Conservation (phyloP, 92 coral and sea anemone species). For the Porites divaricata region DNA sequence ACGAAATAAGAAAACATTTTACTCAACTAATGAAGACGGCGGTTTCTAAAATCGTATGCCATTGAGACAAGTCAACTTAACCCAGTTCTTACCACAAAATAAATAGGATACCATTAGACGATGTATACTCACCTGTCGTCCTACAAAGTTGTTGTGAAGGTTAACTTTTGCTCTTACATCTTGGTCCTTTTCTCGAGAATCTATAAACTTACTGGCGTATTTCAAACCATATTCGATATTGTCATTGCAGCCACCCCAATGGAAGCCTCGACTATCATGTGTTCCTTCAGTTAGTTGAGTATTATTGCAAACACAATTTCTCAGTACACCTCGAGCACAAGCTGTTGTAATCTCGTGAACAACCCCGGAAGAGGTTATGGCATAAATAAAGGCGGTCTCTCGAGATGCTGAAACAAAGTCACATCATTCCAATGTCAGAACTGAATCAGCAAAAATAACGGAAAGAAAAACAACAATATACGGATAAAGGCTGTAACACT, state of each 20-base stretch:
- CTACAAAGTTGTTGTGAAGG: constrained; percentile 96
- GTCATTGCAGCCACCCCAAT: constrained; percentile 99
- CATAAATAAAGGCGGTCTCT: constrained; percentile 96
- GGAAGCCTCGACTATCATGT: constrained; percentile 79
- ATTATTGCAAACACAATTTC: constrained; percentile 80
- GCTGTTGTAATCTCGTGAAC: constrained; percentile 95
- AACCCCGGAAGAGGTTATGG: constrained; percentile 95
- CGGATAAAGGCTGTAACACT: too few species aligned
- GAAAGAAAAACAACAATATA: background rate
- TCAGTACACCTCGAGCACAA: constrained; percentile 93
- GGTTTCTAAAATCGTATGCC: too few species aligned
- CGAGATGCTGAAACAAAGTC: constrained; percentile 15
- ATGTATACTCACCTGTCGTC: constrained; percentile 81
- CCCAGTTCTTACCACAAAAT: too few species aligned
- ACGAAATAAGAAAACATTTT: too few species aligned
- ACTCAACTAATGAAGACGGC: too few species aligned
- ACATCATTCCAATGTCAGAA: background rate
- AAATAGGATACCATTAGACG: background rate
- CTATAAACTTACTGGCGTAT: constrained; percentile 92
- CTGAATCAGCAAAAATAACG: background rate
- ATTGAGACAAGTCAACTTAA: too few species aligned
- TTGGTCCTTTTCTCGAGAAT: constrained; percentile 88
- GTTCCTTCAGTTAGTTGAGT: constrained; percentile 59
- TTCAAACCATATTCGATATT: constrained; percentile 86
- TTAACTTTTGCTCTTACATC: constrained; percentile 94